Conservation (phyloP, 2,113 vertebrate species). For the Pungitius pungitius region DNA sequence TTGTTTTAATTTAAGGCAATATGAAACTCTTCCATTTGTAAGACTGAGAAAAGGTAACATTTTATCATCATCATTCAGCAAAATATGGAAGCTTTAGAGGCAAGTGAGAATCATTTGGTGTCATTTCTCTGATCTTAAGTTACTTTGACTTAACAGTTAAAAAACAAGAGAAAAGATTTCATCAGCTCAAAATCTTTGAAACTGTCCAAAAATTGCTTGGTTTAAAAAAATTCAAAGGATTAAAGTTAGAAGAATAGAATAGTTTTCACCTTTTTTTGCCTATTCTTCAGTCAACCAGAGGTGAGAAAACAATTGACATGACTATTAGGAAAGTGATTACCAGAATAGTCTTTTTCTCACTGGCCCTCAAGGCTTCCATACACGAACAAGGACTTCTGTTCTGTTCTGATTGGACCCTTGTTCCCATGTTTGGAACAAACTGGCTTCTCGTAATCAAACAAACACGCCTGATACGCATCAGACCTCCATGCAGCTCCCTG, state of each 20-base stretch:
- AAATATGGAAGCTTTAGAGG: neutral
- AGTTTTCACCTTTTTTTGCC: neutral
- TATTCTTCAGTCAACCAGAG: neutral
- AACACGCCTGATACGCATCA: neutral
- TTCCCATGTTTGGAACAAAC: neutral
- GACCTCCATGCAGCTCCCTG: neutral
- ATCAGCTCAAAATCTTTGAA: neutral
- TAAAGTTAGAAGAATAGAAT: neutral
- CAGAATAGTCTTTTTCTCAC: neutral
- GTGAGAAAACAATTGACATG: neutral
- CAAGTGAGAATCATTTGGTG: neutral
- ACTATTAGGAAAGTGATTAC: neutral
- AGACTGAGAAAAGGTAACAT: conserved; percentile 56
- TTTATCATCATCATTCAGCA: conserved; percentile 20
- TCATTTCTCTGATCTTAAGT: too few species aligned
- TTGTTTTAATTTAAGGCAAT: conserved; percentile 61
- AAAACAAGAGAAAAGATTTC: too few species aligned
- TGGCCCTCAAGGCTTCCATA: neutral
- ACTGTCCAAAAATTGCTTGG: too few species aligned
- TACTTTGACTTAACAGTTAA: neutral
- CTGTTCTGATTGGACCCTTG: neutral
- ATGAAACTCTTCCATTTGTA: conserved; percentile 80
- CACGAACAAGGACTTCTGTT: neutral
- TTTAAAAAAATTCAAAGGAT: too few species aligned
- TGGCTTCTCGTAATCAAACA: neutral